Base-by-base conservation (phyloP, 2,797 vertebrate species). In the Orientallactaga sibirica region DNA sequence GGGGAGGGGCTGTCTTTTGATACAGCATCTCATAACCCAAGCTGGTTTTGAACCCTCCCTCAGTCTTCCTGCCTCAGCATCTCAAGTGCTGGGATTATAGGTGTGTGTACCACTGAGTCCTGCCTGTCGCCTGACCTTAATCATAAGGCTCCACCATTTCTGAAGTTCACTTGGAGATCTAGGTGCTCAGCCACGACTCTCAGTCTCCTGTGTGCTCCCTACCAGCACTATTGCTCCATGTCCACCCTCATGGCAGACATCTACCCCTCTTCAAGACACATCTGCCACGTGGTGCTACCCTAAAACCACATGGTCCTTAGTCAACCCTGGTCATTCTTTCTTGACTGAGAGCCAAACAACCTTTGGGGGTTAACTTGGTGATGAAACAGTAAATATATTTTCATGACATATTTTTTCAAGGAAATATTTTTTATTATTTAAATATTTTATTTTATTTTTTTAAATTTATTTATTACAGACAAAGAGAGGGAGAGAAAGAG, bases 161-260 rank as follows among this genome's bases (percentile, higher is more conserved):
- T 52, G 48, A 78, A 79, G 64, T 73, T 14, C 27, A 15, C 4
- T 33, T 76, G 70, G 79, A 90, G 66, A 22, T 11, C 48, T 14
- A 52, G 25, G 12, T 5, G 0, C n/a, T 11, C 41, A 71, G 19
- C 48, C 37, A 12, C 29, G 52, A n/a, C 25, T 66, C 27, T 76
- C 27, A n/a, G n/a, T 10, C 27, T 88, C 75, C 19, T 14, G 7
- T 48, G 66, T 81, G 25, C 29, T 86, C 9, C 7, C 2, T 77
- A 11, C 48, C 15, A 27, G 24, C 74, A 18, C 33, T 6, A 2
- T 0, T 19, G 37, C 27, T 11, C 27, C 1, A 1, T 1, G 16
- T 12, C 55, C 18, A 12, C 20, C 12, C 2, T 48, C 24, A 76
- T 1, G 0, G 0, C 3, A 19, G 64, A 12, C 7, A 2, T 24